Percentiles rank a stretch among this genome's conserved stretches.
phyloP scores from a whole-genome alignment of 64 coral and sea anemone genomes.

The Montipora sp. region DNA sequence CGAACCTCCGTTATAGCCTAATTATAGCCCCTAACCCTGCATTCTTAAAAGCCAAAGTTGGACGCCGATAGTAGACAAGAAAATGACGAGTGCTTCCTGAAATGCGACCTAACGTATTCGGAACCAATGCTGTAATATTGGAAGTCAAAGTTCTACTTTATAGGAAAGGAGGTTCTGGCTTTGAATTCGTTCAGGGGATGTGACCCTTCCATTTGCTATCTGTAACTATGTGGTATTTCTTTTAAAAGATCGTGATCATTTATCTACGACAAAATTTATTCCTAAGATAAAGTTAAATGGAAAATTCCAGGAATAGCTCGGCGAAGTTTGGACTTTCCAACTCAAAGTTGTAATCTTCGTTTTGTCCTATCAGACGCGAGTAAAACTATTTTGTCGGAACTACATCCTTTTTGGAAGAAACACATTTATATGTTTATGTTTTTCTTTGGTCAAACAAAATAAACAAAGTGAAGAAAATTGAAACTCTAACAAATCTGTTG shows the following conservation, averaged over 20 bases:
- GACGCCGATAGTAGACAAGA: not conserved
- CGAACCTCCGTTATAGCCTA: not conserved
- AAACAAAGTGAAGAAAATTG: not conserved
- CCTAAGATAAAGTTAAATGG: not conserved
- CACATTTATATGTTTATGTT: not conserved
- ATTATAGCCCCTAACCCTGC: not conserved
- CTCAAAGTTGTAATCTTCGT: not conserved
- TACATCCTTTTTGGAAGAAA: not conserved
- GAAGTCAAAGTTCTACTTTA: too few species aligned
- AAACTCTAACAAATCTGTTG: not conserved
- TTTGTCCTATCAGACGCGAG: not conserved
- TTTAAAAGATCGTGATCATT: not conserved
- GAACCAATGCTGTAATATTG: too few species aligned
- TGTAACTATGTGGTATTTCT: not conserved
- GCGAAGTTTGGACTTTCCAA: not conserved
- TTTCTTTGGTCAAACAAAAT: slow-evolving; percentile 13
- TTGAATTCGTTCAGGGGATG: not conserved
- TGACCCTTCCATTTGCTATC: not conserved
- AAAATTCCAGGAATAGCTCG: not conserved
- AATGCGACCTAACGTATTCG: not conserved
- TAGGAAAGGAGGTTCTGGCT: too few species aligned
- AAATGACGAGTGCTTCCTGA: not conserved
- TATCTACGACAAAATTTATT: not conserved
- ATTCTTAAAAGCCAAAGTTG: not conserved
- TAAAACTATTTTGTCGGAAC: not conserved